Conservation (phyloP, 2,113 vertebrate genomes). For the Gallinago media region DNA sequence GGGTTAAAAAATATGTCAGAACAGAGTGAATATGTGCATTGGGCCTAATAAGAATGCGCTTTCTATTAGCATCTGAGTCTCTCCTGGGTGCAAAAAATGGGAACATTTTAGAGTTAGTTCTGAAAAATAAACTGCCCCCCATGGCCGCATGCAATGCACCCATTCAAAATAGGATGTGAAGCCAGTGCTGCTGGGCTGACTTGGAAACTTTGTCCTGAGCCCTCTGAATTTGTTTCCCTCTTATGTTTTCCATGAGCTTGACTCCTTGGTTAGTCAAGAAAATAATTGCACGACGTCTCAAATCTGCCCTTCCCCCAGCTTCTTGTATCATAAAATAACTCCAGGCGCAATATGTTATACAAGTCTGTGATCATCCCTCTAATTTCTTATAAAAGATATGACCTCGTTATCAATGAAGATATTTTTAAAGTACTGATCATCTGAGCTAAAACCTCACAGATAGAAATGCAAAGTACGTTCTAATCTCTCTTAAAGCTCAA, state of each 20-base stretch:
- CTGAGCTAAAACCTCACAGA: conserved; percentile 34
- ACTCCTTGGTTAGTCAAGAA: conserved; percentile 37
- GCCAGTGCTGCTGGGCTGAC: not conserved
- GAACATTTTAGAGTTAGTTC: not conserved
- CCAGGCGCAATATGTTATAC: conserved; percentile 61
- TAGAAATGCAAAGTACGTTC: conserved; percentile 33
- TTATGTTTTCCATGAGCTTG: not conserved
- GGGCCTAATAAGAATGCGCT: not conserved
- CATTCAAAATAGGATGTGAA: not conserved
- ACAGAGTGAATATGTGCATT: not conserved
- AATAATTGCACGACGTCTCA: conserved; percentile 24
- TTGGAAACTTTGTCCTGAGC: not conserved
- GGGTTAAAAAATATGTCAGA: not conserved
- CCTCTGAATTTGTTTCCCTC: not conserved
- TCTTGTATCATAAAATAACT: conserved; percentile 67
- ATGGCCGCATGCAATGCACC: not conserved
- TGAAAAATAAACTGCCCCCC: not conserved
- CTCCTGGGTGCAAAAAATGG: not conserved
- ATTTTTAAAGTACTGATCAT: conserved; percentile 67
- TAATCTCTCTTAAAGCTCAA: conserved; percentile 18
- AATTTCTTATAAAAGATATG: conserved; percentile 72
- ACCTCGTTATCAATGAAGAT: conserved; percentile 67
- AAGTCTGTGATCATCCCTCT: conserved; percentile 64
- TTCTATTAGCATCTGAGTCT: not conserved
- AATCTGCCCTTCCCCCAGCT: conserved; percentile 52